These are phyloP conservation scores for Melipona bicolor DNA, from an alignment of 2,888 invertebrate species.

Conservation along the genomic window DNA sequence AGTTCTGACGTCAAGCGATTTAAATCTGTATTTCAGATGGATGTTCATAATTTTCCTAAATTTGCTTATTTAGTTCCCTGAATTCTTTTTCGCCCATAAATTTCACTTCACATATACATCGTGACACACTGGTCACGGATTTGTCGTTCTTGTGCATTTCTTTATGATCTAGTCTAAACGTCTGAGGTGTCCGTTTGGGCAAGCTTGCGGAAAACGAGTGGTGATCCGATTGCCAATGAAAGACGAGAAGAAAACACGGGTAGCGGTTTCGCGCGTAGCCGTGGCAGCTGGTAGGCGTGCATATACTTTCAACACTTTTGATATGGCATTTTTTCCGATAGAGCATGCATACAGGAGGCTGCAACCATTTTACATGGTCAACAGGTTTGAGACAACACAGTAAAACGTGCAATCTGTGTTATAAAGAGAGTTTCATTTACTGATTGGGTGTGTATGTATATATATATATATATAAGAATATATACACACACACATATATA, in stretches of 20 bases:
- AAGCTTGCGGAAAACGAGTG: conserved; percentile 42
- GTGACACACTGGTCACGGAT: conserved; percentile 24
- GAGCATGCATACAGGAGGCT: background rate
- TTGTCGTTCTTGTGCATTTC: conserved; percentile 56
- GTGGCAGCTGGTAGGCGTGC: conserved; percentile 63
- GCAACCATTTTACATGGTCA: conserved; percentile 19
- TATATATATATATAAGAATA: no score
- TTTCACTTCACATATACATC: background rate
- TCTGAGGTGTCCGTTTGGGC: conserved; percentile 30
- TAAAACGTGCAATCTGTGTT: background rate
- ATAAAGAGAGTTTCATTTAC: background rate
- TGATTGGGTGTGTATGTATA: no score
- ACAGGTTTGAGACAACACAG: background rate
- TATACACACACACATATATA: no score
- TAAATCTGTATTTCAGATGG: background rate
- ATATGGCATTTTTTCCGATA: conserved; percentile 3
- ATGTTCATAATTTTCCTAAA: background rate
- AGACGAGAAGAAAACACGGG: conserved; percentile 39
- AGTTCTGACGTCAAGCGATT: background rate
- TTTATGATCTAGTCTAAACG: conserved; percentile 62
- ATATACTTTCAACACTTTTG: conserved; percentile 41
- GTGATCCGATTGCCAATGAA: conserved; percentile 49
- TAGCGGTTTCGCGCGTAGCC: conserved; percentile 42
- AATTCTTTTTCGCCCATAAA: background rate
- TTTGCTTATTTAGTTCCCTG: background rate